Percentiles rank a stretch among this genome's conserved stretches.
Conservation (phyloP, 2,797 vertebrate genomes). For the Ctenopoma multispine region DNA sequence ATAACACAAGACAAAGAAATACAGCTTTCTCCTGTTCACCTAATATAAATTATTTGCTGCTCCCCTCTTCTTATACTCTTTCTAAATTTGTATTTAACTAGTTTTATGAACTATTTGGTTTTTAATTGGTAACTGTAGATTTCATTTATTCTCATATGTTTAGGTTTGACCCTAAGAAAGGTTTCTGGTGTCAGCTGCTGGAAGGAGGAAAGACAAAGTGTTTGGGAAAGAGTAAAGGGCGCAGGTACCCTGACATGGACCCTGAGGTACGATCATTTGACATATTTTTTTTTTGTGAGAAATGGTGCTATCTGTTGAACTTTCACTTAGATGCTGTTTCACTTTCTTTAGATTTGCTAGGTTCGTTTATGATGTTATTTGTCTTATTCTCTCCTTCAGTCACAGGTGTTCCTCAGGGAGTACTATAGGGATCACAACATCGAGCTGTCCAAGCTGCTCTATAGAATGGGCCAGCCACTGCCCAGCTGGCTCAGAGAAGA, state of each 20-base stretch:
- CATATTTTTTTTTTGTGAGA: neutral
- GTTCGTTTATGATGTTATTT: neutral
- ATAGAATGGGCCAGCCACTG: conserved; percentile 96
- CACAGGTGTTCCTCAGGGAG: conserved; percentile 92
- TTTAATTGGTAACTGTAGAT: neutral
- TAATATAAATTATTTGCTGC: neutral
- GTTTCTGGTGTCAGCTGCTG: conserved; percentile 98
- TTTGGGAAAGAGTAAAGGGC: conserved; percentile 98
- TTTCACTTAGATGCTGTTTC: too few relatives aligned
- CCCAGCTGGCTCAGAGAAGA: conserved; percentile 98
- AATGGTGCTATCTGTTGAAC: neutral
- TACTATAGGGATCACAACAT: conserved; percentile 98
- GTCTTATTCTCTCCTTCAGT: conserved; percentile 78
- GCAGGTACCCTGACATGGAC: conserved; percentile 97
- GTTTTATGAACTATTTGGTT: neutral
- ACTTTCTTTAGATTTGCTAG: neutral
- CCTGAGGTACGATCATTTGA: conserved; percentile 88
- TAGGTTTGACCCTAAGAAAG: conserved; percentile 99
- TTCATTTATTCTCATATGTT: neutral
- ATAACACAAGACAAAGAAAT: neutral
- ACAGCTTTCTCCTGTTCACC: too few relatives aligned
- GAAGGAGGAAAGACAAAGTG: conserved; percentile 98
- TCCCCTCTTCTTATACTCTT: neutral
- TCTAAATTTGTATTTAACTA: too few relatives aligned
- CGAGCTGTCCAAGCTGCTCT: conserved; percentile 98